phyloP scores from a whole-genome alignment of 2,113 vertebrate species.

The Trinectes maculatus region DNA sequence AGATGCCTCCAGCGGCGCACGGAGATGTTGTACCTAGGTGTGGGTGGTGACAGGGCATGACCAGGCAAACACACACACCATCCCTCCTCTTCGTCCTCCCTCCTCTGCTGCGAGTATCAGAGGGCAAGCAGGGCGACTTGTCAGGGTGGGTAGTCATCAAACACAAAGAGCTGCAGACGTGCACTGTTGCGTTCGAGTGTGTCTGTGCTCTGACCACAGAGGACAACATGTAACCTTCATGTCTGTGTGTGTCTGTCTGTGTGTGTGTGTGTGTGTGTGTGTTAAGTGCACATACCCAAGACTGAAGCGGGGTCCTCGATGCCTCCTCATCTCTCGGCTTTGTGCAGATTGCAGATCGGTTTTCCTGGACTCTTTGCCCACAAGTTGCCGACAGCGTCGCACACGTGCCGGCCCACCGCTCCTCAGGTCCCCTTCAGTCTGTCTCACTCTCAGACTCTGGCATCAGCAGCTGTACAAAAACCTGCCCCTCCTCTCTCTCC shows the following conservation, averaged over 20 bases:
- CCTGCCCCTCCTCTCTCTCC: constrained; percentile 35
- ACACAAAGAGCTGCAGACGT: constrained; percentile 42
- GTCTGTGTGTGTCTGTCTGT: neutral
- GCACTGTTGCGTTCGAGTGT: constrained; percentile 57
- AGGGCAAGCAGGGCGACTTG: constrained; percentile 70
- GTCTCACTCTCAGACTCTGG: constrained; percentile 58
- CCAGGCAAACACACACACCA: constrained; percentile 4
- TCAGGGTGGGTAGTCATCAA: constrained; percentile 66
- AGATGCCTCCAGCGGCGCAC: constrained; percentile 41
- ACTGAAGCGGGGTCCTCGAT: constrained; percentile 71
- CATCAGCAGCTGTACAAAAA: constrained; percentile 64
- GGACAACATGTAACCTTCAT: constrained; percentile 14
- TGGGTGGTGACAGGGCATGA: constrained; percentile 27
- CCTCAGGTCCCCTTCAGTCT: constrained; percentile 58
- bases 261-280: neutral
- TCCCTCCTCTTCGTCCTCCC: constrained; percentile 15
- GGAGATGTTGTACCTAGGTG: constrained; percentile 13
- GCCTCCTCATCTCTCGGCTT: constrained; percentile 76
- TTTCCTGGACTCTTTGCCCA: constrained; percentile 54
- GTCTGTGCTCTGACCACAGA: constrained; percentile 15
- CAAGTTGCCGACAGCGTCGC: constrained; percentile 66
- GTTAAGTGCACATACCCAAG: constrained; percentile 72
- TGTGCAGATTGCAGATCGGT: constrained; percentile 43
- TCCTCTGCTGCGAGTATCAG: constrained; percentile 46
- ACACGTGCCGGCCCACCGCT: constrained; percentile 56